Evolutionary conservation across 2,113 vertebrate genomes (phyloP).

Genomic region (Silurus glanis): DNA sequence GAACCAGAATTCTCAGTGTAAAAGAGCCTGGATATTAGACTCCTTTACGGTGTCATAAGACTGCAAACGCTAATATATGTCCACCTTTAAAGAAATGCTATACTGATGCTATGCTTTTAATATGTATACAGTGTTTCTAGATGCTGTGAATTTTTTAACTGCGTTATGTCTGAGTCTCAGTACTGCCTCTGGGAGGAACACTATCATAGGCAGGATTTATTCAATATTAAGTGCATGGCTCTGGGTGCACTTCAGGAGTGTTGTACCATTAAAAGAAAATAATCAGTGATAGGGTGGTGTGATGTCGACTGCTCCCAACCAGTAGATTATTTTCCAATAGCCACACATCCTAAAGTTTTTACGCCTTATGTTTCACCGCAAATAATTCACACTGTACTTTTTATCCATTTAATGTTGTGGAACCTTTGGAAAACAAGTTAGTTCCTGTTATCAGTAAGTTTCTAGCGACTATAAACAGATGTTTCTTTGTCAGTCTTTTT

Average conservation of each 20-base stretch:
- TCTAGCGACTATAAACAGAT: not conserved
- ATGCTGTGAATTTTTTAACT: slow-evolving; percentile 4
- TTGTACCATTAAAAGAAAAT: not conserved
- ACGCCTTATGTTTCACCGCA: not conserved
- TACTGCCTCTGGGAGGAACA: not conserved
- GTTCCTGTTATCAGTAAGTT: not conserved
- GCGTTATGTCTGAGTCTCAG: not conserved
- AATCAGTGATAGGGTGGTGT: not conserved
- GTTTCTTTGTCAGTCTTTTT: not conserved
- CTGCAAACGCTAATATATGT: not conserved
- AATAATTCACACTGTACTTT: not conserved
- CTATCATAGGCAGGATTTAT: not conserved
- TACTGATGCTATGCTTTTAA: not conserved
- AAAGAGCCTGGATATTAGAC: not conserved
- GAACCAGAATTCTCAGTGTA: not conserved
- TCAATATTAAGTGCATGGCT: not conserved
- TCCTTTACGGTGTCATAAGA: not conserved
- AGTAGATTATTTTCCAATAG: not conserved
- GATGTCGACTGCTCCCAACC: not conserved
- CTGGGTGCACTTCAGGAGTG: not conserved
- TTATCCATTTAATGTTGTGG: not conserved
- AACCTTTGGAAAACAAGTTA: not conserved
- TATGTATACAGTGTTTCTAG: not conserved
- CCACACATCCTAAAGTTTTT: not conserved
- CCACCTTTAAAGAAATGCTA: not conserved